These are phyloP conservation scores for Triplophysa rosa DNA, from an alignment of 2,113 vertebrate species.

Conservation along the genomic window DNA sequence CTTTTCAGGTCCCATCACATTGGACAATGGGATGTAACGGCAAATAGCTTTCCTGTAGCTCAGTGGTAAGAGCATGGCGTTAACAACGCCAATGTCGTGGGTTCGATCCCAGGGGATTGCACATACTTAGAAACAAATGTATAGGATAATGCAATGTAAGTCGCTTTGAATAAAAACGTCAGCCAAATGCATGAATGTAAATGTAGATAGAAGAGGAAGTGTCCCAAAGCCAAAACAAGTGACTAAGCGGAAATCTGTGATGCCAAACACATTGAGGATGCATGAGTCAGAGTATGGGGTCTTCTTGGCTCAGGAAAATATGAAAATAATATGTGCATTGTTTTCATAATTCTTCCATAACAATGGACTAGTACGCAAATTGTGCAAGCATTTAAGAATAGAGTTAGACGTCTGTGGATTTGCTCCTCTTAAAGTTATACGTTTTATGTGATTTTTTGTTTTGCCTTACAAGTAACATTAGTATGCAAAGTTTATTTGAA, in stretches of 20 bases:
- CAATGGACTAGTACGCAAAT: conserved; percentile 35
- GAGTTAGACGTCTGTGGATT: too few species aligned
- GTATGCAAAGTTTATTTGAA: too few species aligned
- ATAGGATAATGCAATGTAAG: too few species aligned
- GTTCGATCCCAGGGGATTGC: too few species aligned
- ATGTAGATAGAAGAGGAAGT: conserved; percentile 16
- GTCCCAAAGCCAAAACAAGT: conserved; percentile 26
- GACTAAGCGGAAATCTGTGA: conserved; percentile 16
- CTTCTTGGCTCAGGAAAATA: conserved; percentile 38
- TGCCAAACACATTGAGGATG: background rate
- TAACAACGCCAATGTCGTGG: too few species aligned
- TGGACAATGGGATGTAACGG: conserved; percentile 23
- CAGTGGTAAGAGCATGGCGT: too few species aligned
- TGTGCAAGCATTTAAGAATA: background rate
- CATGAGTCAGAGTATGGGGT: background rate
- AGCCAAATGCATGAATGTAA: too few species aligned
- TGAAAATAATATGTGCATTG: conserved; percentile 30
- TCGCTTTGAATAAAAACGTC: too few species aligned
- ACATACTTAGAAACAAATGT: too few species aligned
- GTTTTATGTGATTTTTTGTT: background rate
- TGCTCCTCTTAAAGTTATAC: too few species aligned
- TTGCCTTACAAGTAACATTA: background rate
- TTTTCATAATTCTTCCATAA: conserved; percentile 6
- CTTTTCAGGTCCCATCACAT: background rate
- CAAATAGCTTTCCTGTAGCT: too few species aligned